Conservation (phyloP, 1,140 invertebrate genomes). For the Streblospio benedicti region DNA sequence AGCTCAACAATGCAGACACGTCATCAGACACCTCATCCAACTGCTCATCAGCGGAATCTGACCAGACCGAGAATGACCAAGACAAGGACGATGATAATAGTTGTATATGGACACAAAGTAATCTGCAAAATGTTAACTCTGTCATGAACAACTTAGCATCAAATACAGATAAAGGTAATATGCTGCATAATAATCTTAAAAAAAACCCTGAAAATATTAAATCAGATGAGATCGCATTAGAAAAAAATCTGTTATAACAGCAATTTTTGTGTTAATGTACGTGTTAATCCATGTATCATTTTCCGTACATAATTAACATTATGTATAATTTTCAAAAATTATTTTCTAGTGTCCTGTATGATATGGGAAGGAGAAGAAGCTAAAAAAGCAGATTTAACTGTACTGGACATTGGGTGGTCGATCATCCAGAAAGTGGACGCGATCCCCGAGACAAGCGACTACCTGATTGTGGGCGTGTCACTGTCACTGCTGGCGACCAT, state of each 20-base stretch:
- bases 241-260: too few relatives aligned
- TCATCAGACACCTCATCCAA: background rate
- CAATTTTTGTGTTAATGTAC: too few relatives aligned
- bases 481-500: conserved; percentile 37
- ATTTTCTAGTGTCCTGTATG: conserved; percentile 80
- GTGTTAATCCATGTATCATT: too few relatives aligned
- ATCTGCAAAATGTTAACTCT: conserved; percentile 3
- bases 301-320: too few relatives aligned
- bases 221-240: too few relatives aligned
- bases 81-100: background rate
- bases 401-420: conserved; percentile 84
- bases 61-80: background rate
- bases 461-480: conserved; percentile 52
- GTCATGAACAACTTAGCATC: conserved; percentile 10
- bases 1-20: background rate
- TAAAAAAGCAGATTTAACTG: conserved; percentile 84
- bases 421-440: conserved; percentile 81
- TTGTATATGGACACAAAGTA: too few relatives aligned
- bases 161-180: conserved; percentile 7
- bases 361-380: conserved; percentile 87
- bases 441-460: conserved; percentile 70
- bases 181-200: too few relatives aligned
- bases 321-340: too few relatives aligned
- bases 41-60: background rate
- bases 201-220: too few relatives aligned